phyloP scores from a whole-genome alignment of 2,113 vertebrate species.

The Nanorana parkeri region DNA sequence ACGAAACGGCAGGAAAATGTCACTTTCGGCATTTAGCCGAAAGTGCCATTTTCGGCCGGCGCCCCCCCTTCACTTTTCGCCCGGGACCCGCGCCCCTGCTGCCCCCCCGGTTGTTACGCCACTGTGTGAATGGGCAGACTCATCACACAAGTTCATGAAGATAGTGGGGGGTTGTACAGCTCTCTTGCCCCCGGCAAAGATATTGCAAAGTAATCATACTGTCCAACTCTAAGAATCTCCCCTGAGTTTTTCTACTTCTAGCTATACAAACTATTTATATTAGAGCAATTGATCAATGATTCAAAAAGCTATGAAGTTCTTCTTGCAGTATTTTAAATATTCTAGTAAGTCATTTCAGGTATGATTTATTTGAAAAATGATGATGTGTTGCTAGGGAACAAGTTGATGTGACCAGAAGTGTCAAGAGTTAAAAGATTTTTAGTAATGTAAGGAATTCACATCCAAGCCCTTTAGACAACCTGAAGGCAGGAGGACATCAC shows the following conservation, averaged over 20 bases:
- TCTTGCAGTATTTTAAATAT: background rate
- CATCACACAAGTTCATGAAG: too few species aligned
- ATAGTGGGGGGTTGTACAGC: too few species aligned
- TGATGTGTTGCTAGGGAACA: background rate
- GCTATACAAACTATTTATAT: background rate
- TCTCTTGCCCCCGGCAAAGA: background rate
- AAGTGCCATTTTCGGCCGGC: too few species aligned
- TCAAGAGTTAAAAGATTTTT: background rate
- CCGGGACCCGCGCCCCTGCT: too few species aligned
- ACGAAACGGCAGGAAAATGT: too few species aligned
- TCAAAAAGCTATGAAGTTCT: background rate
- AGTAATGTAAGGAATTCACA: constrained; percentile 23
- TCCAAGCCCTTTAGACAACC: constrained; percentile 14
- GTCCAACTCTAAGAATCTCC: too few species aligned
- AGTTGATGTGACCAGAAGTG: background rate
- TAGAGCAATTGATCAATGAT: too few species aligned
- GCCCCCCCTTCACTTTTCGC: too few species aligned
- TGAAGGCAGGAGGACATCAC: constrained; percentile 12
- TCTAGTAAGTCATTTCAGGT: background rate
- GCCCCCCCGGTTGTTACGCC: too few species aligned
- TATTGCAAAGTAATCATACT: too few species aligned
- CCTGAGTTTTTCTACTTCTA: background rate
- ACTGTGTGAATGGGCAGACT: too few species aligned
- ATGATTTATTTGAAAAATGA: background rate
- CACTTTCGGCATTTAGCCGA: too few species aligned